Evolutionary conservation across 2,888 invertebrate species (phyloP), one percentile per base, ranked within the genome.

Genomic region (Subacronicta megacephala): DNA sequence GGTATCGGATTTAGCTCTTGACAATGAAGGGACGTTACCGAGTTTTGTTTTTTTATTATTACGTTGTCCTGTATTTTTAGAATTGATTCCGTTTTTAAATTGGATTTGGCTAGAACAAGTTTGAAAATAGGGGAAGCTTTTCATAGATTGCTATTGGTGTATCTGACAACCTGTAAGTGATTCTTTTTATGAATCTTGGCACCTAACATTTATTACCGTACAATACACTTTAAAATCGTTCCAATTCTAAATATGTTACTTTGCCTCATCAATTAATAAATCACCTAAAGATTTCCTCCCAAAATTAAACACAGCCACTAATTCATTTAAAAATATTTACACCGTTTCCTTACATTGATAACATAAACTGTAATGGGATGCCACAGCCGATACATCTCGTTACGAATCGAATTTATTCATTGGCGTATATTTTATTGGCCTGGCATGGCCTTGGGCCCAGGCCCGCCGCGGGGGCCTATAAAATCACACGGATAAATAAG

Each of bases 401-500:
- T 93, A 93, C 86, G 83, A 82, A 90, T 92, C 88, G 88, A 88
- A 92, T 92, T 93, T 93, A 93, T 93, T 92, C 89, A 89, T 86
- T 85, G 83, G 82, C 76, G 82, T 82, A 90, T 90, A 89, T 91
- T 90, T 92, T 92, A 91, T 89, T 90, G 88, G 89, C 88, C 85
- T 84, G 88, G 89, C 88, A 85, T 84, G 81, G 71, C 80, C 68
- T 80, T 78, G 70, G 74, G 81, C 80, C 80, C 60, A 44, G 40
- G 61, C 26, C 80, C 88, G 93, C 93, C 92, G 84, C 91, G 80
- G 92, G 93, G 92, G 87, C 83, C 89, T 84, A 94, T 93, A 92
- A 93, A 93, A 92, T 93, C 90, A 92, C 92, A 85, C 90, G 90
- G 88, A 93, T 93, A 93, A 92, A 93, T 93, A 93, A 92, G 82